Conservation (phyloP, 2,113 vertebrate species). For the Glareola pratincola region DNA sequence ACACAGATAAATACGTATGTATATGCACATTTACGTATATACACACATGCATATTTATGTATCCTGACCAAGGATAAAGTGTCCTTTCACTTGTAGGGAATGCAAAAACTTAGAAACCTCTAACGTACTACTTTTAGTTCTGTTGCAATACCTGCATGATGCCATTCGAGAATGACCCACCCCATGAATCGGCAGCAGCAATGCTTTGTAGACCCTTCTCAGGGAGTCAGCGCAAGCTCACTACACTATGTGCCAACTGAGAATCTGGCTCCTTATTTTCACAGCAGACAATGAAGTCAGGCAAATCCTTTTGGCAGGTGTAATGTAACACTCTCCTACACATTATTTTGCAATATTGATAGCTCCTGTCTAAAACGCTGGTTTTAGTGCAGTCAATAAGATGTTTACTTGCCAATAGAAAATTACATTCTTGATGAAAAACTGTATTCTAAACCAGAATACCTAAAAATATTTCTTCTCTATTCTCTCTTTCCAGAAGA, state of each 20-base stretch:
- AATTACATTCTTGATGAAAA: not conserved
- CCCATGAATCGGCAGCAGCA: not conserved
- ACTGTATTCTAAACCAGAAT: not conserved
- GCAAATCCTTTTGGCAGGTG: not conserved
- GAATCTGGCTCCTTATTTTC: not conserved
- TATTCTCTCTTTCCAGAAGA: not conserved
- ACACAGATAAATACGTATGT: not conserved
- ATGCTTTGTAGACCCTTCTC: not conserved
- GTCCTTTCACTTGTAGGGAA: not conserved
- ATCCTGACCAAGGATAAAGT: not conserved
- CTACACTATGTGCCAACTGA: not conserved
- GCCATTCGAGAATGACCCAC: not conserved
- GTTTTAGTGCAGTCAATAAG: not conserved
- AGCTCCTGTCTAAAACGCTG: not conserved
- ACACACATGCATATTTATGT: not conserved
- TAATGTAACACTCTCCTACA: not conserved
- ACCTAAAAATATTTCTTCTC: not conserved
- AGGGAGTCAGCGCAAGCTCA: not conserved
- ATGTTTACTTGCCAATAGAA: not conserved
- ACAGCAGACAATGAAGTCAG: not conserved
- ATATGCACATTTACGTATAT: not conserved
- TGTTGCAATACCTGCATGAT: not conserved
- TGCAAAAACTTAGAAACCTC: not conserved
- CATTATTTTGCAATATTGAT: not conserved
- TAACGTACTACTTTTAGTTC: not conserved